Percentiles rank a stretch among this genome's conserved stretches.
These are phyloP conservation scores for Xestia xanthographa DNA, from an alignment of 2,888 invertebrate genomes.

Conservation along the genomic window DNA sequence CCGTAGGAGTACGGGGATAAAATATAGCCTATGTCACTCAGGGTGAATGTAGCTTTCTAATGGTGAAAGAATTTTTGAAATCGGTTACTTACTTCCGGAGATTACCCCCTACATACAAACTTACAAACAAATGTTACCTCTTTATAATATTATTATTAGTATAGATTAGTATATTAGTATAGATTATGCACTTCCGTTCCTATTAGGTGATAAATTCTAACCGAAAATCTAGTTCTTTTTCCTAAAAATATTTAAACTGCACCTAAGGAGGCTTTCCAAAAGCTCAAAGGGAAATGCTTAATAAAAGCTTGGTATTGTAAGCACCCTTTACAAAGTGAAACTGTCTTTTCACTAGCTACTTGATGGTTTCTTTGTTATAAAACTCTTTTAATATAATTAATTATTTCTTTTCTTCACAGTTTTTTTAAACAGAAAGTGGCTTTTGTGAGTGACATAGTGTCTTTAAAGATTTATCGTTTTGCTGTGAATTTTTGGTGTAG, in stretches of 20 bases:
- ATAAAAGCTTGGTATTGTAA: conserved; percentile 67
- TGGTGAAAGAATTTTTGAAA: too few species aligned
- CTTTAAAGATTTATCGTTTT: conserved; percentile 45
- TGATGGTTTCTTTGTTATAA: conserved; percentile 66
- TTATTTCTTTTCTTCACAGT: conserved; percentile 65
- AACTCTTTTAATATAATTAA: conserved; percentile 72
- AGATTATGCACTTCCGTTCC: not conserved
- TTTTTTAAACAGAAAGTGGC: conserved; percentile 40
- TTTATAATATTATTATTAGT: too few species aligned
- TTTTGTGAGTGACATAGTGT: conserved; percentile 40
- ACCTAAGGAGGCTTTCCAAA: conserved; percentile 30
- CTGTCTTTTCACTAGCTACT: conserved; percentile 68
- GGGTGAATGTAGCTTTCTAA: too few species aligned
- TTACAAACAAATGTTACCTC: too few species aligned
- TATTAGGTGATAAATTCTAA: not conserved
- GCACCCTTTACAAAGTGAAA: conserved; percentile 65
- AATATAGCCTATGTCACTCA: too few species aligned
- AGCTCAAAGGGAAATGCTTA: conserved; percentile 50
- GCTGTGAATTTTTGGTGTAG: not conserved
- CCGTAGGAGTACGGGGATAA: too few species aligned
- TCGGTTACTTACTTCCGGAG: too few species aligned
- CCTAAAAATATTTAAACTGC: conserved; percentile 28
- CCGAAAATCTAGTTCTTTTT: not conserved
- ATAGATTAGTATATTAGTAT: too few species aligned
- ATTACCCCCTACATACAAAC: too few species aligned